phyloP scores from a whole-genome alignment of 92 coral and sea anemone genomes.

The Muricea muricata region DNA sequence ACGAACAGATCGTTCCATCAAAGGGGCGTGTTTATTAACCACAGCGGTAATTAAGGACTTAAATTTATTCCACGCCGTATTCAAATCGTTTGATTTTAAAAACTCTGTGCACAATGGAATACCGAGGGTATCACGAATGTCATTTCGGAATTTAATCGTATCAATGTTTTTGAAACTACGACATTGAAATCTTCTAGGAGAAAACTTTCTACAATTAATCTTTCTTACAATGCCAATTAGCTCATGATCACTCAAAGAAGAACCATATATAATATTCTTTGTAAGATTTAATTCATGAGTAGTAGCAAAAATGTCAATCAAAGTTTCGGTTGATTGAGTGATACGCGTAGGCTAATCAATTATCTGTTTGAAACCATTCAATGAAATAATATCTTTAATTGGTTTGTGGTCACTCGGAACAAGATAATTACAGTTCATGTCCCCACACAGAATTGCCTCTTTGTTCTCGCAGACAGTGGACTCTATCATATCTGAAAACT shows the following conservation, averaged over 20 bases:
- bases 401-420: conserved; percentile 16
- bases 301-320: conserved; percentile 23
- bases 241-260: conserved; percentile 18
- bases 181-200: neutral
- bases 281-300: conserved; percentile 1
- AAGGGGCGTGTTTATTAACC: conserved; percentile 41
- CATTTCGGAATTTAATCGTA: conserved; percentile 30
- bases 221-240: conserved; percentile 10
- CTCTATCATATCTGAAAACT: conserved; percentile 17
- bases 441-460: conserved; percentile 19
- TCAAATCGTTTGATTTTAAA: conserved; percentile 17
- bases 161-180: conserved; percentile 5
- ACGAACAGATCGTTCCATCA: conserved; percentile 14
- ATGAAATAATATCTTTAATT: conserved; percentile 7
- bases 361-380: conserved; percentile 24
- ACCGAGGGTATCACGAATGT: conserved; percentile 12
- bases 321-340: conserved; percentile 9
- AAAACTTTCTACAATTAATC: conserved; percentile 8
- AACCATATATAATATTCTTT: neutral
- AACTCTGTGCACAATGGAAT: conserved; percentile 32
- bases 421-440: conserved; percentile 14
- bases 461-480: conserved; percentile 20
- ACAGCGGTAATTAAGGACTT: conserved; percentile 2
- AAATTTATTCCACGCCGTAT: conserved; percentile 40
- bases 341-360: conserved; percentile 23